phyloP scores from a whole-genome alignment of 1,140 invertebrate genomes.

The Parasteatoda tepidariorum region DNA sequence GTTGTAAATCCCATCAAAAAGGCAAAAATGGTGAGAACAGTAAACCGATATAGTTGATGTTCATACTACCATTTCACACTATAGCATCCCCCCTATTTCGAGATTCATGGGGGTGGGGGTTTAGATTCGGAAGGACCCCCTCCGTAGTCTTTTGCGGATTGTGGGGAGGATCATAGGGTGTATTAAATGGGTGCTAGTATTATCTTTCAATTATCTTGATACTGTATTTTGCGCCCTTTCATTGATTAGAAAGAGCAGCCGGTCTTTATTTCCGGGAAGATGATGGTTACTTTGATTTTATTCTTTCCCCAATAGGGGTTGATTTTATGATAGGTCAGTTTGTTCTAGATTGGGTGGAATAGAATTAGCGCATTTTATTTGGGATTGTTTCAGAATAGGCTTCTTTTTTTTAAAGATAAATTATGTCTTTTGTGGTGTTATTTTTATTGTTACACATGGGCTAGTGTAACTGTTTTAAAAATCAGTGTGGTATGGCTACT shows the following conservation, averaged over 20 bases:
- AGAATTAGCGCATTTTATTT: too few species aligned
- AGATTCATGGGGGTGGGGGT: neutral
- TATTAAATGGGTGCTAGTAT: constrained; percentile 23
- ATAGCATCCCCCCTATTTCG: neutral
- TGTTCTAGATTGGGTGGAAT: neutral
- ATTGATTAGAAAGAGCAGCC: neutral
- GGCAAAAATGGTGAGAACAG: constrained; percentile 43
- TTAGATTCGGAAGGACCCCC: neutral
- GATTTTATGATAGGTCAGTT: neutral
- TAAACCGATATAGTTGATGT: constrained; percentile 55
- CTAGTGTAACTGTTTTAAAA: too few species aligned
- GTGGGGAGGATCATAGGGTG: constrained; percentile 10
- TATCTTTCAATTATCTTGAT: constrained; percentile 56
- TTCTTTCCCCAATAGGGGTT: neutral
- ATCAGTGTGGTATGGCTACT: too few species aligned
- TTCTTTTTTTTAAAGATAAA: too few species aligned
- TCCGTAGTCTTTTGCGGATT: constrained; percentile 19
- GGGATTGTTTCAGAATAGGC: too few species aligned
- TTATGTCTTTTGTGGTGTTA: too few species aligned
- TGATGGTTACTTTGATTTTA: neutral
- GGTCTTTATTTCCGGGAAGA: constrained; percentile 3
- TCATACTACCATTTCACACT: constrained; percentile 50
- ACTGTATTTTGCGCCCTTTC: neutral
- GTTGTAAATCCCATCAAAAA: constrained; percentile 41
- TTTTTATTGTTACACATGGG: too few species aligned